A percentile compares a stretch with the other conserved stretches of the same genome.
Evolutionary conservation across 2,797 vertebrate genomes (phyloP).

Genomic region (Lycodopsis pacificus): DNA sequence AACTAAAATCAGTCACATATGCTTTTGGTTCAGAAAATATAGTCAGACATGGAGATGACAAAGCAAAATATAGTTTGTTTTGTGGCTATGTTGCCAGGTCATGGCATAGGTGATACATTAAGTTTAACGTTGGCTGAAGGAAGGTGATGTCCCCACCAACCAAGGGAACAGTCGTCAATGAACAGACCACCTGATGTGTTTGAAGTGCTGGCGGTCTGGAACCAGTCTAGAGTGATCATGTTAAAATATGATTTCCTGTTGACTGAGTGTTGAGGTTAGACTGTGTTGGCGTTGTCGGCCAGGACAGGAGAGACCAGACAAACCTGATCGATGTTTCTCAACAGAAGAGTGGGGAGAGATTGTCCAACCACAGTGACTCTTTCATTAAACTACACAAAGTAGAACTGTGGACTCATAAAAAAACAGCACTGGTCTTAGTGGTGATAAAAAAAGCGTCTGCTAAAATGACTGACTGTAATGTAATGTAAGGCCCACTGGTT

Average conservation of each 20-base stretch:
- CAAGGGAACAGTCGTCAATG: neutral
- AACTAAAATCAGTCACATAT: neutral
- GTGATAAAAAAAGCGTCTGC: no score
- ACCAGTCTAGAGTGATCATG: neutral
- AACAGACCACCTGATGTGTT: neutral
- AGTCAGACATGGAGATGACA: neutral
- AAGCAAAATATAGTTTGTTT: neutral
- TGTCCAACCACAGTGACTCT: neutral
- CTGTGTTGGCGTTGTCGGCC: neutral
- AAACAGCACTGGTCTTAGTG: neutral
- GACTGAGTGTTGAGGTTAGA: neutral
- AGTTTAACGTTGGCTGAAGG: neutral
- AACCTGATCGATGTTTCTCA: slow-evolving; percentile 45
- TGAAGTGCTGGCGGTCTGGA: slow-evolving; percentile 1
- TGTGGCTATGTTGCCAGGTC: neutral
- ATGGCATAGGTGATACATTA: neutral
- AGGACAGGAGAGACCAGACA: slow-evolving; percentile 47
- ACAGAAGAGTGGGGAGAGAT: neutral
- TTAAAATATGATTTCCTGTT: slow-evolving; percentile 2
- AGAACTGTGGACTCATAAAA: neutral
- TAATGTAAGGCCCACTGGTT: no score
- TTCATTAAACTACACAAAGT: neutral
- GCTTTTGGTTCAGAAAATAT: neutral
- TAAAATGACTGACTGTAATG: no score
- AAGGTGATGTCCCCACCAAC: neutral